Evolutionary conservation across 2,888 invertebrate species (phyloP), one percentile per base, ranked within the genome.

Genomic region (Oligia latruncula): DNA sequence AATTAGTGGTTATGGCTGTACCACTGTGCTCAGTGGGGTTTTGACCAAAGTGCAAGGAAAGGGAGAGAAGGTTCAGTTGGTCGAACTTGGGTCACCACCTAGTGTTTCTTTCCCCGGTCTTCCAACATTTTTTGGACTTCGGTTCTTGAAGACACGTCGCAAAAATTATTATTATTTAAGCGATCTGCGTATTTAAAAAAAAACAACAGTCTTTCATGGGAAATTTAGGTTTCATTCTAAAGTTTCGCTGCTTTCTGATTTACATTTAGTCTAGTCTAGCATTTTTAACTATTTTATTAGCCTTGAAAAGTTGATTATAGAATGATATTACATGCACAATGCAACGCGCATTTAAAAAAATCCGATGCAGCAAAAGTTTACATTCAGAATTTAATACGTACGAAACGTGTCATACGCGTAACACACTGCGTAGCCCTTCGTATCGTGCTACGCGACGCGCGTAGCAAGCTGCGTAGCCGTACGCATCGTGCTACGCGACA

Each of bases 1-100:
- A 95, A 96, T 95, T 95, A 95, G 92, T 94, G 93, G 94, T 94
- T 95, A 93, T 83, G 92, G 92, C 88, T 87, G 81, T 60, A 74
- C 81, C 78, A 74, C 82, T 70, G 74, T 78, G 83, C 66, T 74
- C 79, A 78, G 66, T 80, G 58, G 75, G 72, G 71, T 65, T 81
- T 73, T 74, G 58, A 3, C 60, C 78, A 78, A 46, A 46, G 6
- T 64, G 49, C 8, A 82, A 67, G 8, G 0, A 58, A 67, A 49
- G 1, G 2, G 8, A 3, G 49, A 89, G 85, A 79, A 89, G 88
- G 79, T 64, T 68, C 0, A 67, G 20, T 77, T 20, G 13, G n/a
- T n/a, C 4, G n/a, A n/a, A n/a, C n/a, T 60, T 11, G 11, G 11
- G 58, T 60, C 13, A 58, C 9, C 11, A 23, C 58, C 9, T 13